phyloP scores from a whole-genome alignment of 2,797 vertebrate species.

The Macropus fuliginosus region DNA sequence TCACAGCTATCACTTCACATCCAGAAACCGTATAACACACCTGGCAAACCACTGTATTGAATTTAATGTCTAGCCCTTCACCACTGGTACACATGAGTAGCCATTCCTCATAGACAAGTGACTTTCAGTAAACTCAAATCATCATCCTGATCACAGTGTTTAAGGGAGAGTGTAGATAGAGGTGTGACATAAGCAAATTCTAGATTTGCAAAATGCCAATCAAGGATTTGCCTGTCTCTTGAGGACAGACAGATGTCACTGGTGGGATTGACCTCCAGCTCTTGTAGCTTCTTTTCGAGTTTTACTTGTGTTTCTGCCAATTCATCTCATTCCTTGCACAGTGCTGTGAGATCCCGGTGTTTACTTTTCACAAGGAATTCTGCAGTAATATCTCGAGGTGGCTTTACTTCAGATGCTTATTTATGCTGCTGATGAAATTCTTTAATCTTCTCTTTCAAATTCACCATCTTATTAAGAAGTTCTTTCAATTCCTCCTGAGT shows the following conservation, averaged over 20 bases:
- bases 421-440: conserved; percentile 99
- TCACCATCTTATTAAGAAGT: conserved; percentile 99
- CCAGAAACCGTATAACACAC: conserved; percentile 98
- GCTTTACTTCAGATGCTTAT: conserved; percentile 98
- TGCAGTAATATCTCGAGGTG: conserved; percentile 96
- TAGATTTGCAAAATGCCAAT: conserved; percentile 99
- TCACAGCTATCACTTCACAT: conserved; percentile 98
- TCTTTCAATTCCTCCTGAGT: conserved; percentile 98
- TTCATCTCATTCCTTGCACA: conserved; percentile 99
- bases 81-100: conserved; percentile 98
- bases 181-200: conserved; percentile 99
- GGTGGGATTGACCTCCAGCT: conserved; percentile 98
- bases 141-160: conserved; percentile 99
- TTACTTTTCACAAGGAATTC: conserved; percentile 99
- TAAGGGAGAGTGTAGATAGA: conserved; percentile 97
- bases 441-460: conserved; percentile 97
- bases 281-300: conserved; percentile 97
- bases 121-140: conserved; percentile 99
- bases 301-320: conserved; percentile 96
- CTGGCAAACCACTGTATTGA: conserved; percentile 97
- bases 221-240: conserved; percentile 97
- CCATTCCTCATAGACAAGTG: conserved; percentile 98
- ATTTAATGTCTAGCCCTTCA: conserved; percentile 97
- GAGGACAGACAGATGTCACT: conserved; percentile 99
- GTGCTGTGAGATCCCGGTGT: conserved; percentile 94